A percentile compares a stretch with the other conserved stretches of the same genome.
Conservation (phyloP, 2,888 invertebrate species). For the Liposcelis brunnea region DNA sequence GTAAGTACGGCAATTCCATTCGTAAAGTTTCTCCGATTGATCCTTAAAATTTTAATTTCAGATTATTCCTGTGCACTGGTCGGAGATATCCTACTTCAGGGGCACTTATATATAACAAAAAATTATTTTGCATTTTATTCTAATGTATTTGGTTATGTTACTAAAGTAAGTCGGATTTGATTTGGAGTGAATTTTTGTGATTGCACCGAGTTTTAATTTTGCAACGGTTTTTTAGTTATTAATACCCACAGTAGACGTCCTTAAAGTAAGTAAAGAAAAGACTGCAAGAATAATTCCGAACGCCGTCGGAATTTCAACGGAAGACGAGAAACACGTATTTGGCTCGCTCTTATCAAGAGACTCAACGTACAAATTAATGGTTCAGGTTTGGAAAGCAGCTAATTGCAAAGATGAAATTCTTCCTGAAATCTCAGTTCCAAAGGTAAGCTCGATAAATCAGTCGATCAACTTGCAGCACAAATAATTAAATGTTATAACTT, state of each 20-base stretch:
- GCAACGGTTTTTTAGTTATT: constrained; percentile 42
- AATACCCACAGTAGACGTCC: constrained; percentile 71
- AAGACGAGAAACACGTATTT: constrained; percentile 68
- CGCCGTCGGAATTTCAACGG: constrained; percentile 77
- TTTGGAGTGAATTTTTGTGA: background rate
- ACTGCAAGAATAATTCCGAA: constrained; percentile 89
- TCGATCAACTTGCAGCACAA: constrained; percentile 15
- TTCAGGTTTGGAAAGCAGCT: constrained; percentile 61
- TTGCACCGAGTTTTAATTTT: constrained; percentile 9
- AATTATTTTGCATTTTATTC: constrained; percentile 94
- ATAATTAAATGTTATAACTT: too few species aligned
- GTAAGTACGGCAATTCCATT: constrained; percentile 32
- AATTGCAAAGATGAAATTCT: constrained; percentile 18
- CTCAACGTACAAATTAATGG: constrained; percentile 73
- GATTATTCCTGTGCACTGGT: constrained; percentile 87
- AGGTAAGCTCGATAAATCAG: too few species aligned
- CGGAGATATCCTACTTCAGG: constrained; percentile 81
- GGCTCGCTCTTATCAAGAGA: constrained; percentile 80
- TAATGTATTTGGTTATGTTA: constrained; percentile 87
- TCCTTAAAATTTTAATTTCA: constrained; percentile 26
- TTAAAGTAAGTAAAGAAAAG: constrained; percentile 80
- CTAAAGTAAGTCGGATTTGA: constrained; percentile 49
- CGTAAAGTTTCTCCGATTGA: background rate
- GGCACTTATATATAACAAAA: constrained; percentile 82
- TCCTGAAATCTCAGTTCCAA: constrained; percentile 13